Conservation (phyloP, 2,113 vertebrate species). For the Pseudorectes ferrugineus region DNA sequence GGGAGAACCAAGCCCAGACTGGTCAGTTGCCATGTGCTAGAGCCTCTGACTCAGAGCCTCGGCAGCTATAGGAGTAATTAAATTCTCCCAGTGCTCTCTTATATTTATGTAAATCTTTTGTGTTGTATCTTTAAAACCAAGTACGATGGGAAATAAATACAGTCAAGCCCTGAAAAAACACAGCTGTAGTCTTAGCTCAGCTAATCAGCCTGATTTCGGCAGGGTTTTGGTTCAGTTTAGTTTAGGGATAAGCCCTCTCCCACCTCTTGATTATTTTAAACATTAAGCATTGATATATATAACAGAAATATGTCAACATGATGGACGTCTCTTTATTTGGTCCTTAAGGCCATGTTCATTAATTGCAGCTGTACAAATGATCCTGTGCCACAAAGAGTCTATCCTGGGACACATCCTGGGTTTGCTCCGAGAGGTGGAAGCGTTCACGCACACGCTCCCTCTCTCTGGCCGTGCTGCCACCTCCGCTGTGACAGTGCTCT, state of each 20-base stretch:
- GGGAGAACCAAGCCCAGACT: neutral
- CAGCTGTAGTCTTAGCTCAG: neutral
- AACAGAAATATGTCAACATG: neutral
- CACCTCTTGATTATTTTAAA: neutral
- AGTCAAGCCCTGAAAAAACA: neutral
- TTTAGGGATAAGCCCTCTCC: neutral
- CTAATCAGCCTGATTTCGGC: neutral
- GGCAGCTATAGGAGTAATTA: neutral
- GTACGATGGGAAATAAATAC: neutral
- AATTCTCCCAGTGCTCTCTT: neutral
- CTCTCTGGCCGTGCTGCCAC: neutral
- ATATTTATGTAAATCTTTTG: neutral
- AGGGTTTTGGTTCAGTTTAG: neutral
- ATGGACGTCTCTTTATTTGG: neutral
- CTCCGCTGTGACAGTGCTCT: neutral
- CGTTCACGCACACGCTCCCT: fast-evolving
- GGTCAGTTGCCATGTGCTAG: neutral
- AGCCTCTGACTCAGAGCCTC: neutral
- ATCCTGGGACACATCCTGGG: fast-evolving
- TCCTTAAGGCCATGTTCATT: neutral
- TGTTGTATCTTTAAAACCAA: neutral
- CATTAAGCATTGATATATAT: neutral
- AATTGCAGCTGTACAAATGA: neutral
- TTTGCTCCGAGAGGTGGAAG: neutral
- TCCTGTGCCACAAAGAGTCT: neutral